A percentile compares a stretch with the other conserved stretches of the same genome.
These are phyloP conservation scores for Notiomystis cincta DNA, from an alignment of 2,113 vertebrate species.

Conservation along the genomic window DNA sequence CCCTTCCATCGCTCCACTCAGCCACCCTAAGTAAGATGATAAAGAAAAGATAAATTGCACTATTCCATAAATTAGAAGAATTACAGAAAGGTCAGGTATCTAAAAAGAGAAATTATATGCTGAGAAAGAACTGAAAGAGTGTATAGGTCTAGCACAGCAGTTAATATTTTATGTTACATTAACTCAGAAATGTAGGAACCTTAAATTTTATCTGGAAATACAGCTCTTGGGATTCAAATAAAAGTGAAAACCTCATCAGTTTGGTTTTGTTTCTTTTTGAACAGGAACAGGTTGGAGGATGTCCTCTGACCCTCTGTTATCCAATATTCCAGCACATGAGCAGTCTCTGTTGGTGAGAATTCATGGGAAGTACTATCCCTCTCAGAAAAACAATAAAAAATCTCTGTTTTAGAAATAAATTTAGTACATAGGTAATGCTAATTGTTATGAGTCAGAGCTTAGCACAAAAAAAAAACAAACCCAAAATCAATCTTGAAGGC, in stretches of 20 bases:
- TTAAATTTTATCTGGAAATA: conserved; percentile 15
- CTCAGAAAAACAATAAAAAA: neutral
- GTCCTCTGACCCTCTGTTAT: neutral
- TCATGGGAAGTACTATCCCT: neutral
- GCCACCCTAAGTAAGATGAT: neutral
- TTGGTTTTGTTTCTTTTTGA: neutral
- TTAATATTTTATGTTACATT: conserved; percentile 54
- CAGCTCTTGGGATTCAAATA: neutral
- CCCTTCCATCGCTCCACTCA: neutral
- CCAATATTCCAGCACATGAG: neutral
- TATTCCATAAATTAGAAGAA: conserved; percentile 27
- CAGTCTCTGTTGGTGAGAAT: neutral
- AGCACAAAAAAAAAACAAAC: neutral
- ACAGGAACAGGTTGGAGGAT: neutral
- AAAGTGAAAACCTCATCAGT: neutral
- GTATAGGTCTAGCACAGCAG: neutral
- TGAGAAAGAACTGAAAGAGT: neutral
- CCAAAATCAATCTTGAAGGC: neutral
- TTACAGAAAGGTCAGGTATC: conserved; percentile 49
- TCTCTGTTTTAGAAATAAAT: neutral
- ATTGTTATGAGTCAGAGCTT: conserved; percentile 12
- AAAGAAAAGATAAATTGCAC: conserved; percentile 46
- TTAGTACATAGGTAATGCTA: neutral
- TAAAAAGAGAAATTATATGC: conserved; percentile 42
- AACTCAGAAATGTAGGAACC: conserved; percentile 22